Percentiles rank a stretch among this genome's conserved stretches.
Evolutionary conservation across 2,797 vertebrate genomes (phyloP).

Genomic region (Trachurus trachurus): DNA sequence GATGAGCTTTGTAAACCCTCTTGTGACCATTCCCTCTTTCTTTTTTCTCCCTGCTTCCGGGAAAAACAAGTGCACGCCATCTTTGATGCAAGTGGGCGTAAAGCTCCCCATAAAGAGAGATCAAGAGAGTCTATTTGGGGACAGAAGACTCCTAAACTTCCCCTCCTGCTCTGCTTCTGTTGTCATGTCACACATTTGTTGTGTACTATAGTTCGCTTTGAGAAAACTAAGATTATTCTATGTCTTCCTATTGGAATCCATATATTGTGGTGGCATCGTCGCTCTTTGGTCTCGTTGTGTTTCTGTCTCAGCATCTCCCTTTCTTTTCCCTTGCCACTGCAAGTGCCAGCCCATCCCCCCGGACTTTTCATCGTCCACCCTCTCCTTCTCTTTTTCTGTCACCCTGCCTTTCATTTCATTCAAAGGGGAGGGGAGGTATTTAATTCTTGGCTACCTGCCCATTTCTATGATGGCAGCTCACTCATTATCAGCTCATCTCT

Average conservation of each 20-base stretch:
- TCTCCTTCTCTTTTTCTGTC: slow-evolving; percentile 55
- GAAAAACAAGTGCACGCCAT: slow-evolving; percentile 68
- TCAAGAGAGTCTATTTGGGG: slow-evolving; percentile 59
- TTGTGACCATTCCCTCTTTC: slow-evolving; percentile 62
- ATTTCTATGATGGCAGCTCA: slow-evolving; percentile 72
- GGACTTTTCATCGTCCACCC: slow-evolving; percentile 43
- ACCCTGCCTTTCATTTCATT: slow-evolving; percentile 66
- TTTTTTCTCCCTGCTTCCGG: slow-evolving; percentile 56
- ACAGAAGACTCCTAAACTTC: slow-evolving; percentile 72
- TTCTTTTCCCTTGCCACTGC: slow-evolving; percentile 53
- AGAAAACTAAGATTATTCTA: slow-evolving; percentile 23
- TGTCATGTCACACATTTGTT: slow-evolving; percentile 37
- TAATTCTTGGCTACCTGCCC: slow-evolving; percentile 85
- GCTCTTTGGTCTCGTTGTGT: slow-evolving; percentile 29
- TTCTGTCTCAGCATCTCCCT: slow-evolving; percentile 37
- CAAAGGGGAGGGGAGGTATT: slow-evolving; percentile 73
- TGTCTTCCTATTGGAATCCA: slow-evolving; percentile 22
- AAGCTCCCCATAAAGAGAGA: slow-evolving; percentile 70
- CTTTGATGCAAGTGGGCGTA: slow-evolving; percentile 69
- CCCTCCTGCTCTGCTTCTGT: slow-evolving; percentile 47
- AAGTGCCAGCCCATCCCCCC: slow-evolving; percentile 50
- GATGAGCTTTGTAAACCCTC: slow-evolving; percentile 76
- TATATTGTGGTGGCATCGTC: slow-evolving; percentile 30
- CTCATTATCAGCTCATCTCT: slow-evolving; percentile 70
- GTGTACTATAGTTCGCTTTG: slow-evolving; percentile 19